Conservation (phyloP, 2,888 invertebrate species). For the Cryptus viduatorius region DNA sequence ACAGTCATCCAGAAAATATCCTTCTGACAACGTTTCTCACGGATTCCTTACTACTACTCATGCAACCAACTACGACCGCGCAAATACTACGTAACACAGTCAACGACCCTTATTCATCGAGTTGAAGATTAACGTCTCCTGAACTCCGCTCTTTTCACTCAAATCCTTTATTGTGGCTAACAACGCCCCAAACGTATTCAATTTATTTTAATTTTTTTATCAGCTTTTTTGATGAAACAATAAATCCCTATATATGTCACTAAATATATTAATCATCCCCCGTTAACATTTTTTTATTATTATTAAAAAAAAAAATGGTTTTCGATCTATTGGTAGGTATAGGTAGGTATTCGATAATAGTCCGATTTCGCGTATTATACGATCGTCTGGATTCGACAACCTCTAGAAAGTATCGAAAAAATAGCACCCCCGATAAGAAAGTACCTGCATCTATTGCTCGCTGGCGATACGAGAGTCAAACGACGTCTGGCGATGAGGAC, state of each 20-base stretch:
- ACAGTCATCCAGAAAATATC: slow-evolving; percentile 12
- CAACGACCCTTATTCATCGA: neutral
- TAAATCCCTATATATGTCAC: too few relatives aligned
- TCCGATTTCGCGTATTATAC: neutral
- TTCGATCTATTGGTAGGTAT: too few relatives aligned
- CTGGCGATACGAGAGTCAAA: slow-evolving; percentile 35
- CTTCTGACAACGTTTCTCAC: slow-evolving; percentile 38
- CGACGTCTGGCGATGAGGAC: slow-evolving; percentile 59
- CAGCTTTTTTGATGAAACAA: too few relatives aligned
- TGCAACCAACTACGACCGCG: neutral
- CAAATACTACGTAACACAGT: neutral
- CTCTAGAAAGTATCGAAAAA: neutral
- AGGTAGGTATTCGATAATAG: too few relatives aligned
- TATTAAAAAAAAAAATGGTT: too few relatives aligned
- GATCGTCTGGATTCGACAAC: neutral
- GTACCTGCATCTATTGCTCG: neutral
- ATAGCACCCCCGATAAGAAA: neutral
- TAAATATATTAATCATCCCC: too few relatives aligned
- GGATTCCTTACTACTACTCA: slow-evolving; percentile 28
- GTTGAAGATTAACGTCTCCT: neutral
- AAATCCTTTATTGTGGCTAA: too few relatives aligned
- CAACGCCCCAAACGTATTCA: too few relatives aligned
- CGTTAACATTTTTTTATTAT: too few relatives aligned
- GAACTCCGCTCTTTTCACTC: too few relatives aligned
- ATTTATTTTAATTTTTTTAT: too few relatives aligned